phyloP scores from a whole-genome alignment of 2,113 vertebrate genomes.

The Rafetus swinhoei region DNA sequence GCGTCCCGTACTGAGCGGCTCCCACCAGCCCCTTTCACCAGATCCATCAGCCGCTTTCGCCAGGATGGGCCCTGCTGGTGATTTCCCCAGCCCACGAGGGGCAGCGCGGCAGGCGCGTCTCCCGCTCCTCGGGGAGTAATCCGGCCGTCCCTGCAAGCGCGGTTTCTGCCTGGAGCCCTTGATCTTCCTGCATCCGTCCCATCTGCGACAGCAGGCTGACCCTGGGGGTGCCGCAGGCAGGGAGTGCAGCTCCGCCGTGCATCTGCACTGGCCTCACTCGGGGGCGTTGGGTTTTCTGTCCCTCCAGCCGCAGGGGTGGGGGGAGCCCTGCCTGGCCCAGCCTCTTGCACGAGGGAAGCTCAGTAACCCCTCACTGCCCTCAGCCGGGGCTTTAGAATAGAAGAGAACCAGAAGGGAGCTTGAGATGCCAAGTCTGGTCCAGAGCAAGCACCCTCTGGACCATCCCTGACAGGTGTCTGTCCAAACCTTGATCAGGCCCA shows the following conservation, averaged over 20 bases:
- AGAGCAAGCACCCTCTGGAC: too few species aligned
- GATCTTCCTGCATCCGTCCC: not conserved
- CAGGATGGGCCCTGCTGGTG: not conserved
- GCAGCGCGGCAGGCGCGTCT: not conserved
- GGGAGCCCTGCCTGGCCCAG: not conserved
- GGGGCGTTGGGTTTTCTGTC: too few species aligned
- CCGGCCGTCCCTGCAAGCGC: too few species aligned
- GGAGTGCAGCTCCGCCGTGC: too few species aligned
- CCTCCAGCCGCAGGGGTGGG: not conserved
- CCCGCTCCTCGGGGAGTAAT: too few species aligned
- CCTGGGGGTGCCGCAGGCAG: not conserved
- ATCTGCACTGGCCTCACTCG: too few species aligned
- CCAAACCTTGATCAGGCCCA: too few species aligned
- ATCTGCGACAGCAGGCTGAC: not conserved
- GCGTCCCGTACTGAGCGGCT: not conserved
- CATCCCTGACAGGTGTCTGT: too few species aligned
- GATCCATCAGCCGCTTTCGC: not conserved
- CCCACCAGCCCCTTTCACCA: not conserved
- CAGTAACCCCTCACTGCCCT: not conserved
- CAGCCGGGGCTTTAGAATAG: slow-evolving; percentile 19
- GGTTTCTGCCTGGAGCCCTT: not conserved
- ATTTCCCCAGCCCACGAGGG: too few species aligned
- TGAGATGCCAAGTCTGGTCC: too few species aligned
- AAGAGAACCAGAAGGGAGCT: too few species aligned
- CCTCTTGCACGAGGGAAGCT: not conserved